Evolutionary conservation across 2,888 invertebrate genomes (phyloP).

Genomic region (Lysandra bellargus): DNA sequence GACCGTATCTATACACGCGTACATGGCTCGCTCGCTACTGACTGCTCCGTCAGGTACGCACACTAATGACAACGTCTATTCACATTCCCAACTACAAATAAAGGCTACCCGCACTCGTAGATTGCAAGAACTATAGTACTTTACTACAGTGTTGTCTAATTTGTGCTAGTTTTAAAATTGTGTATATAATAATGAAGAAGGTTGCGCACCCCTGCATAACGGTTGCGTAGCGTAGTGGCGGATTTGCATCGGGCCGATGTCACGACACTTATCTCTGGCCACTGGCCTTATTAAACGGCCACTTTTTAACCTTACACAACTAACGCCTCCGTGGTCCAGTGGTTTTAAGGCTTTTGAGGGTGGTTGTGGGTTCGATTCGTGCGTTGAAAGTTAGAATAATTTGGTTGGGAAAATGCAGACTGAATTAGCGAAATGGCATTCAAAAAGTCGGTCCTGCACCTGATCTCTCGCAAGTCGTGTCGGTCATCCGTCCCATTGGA

Average conservation of each 20-base stretch:
- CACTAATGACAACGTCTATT: too few species aligned
- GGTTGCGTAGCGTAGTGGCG: conserved; percentile 67
- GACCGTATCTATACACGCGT: too few species aligned
- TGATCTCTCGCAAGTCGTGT: not conserved
- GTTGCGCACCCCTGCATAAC: conserved; percentile 52
- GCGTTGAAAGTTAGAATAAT: not conserved
- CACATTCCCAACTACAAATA: too few species aligned
- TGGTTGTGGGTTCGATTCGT: not conserved
- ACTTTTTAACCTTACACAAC: conserved; percentile 29
- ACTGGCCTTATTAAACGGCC: conserved; percentile 50
- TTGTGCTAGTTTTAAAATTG: too few species aligned
- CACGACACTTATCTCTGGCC: conserved; percentile 65
- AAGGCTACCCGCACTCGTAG: too few species aligned
- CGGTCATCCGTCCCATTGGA: not conserved
- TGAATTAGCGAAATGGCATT: not conserved
- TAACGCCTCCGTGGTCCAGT: not conserved
- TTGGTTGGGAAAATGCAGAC: not conserved
- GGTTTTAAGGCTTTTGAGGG: not conserved
- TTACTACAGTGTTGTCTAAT: too few species aligned
- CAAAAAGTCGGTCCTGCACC: too few species aligned
- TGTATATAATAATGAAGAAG: not conserved
- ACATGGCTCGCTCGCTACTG: too few species aligned
- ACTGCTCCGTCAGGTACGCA: too few species aligned
- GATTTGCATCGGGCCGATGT: conserved; percentile 59
- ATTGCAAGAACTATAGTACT: too few species aligned